Conservation (phyloP, 1,140 invertebrate genomes). For the Pectinophora gossypiella region DNA sequence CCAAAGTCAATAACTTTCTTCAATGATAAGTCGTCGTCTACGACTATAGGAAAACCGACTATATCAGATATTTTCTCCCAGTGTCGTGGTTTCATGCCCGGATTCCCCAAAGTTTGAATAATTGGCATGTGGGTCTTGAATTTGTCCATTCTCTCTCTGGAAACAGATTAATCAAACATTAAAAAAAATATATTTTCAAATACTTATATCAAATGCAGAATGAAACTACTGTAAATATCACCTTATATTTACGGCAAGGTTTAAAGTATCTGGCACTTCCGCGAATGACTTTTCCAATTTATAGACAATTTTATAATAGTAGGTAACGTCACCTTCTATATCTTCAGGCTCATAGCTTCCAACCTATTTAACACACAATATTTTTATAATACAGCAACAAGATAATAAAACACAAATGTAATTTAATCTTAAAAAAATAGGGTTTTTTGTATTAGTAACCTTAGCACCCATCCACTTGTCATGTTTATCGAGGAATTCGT, state of each 20-base stretch:
- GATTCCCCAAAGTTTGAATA: conserved; percentile 94
- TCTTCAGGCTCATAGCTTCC: conserved; percentile 91
- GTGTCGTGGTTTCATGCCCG: conserved; percentile 93
- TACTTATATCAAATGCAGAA: neutral
- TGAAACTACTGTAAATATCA: conserved; percentile 27
- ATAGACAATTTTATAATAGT: conserved; percentile 87
- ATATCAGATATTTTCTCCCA: conserved; percentile 98
- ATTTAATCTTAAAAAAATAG: neutral
- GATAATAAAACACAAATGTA: neutral
- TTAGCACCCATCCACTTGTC: conserved; percentile 89
- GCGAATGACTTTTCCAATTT: conserved; percentile 93
- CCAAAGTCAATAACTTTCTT: conserved; percentile 96
- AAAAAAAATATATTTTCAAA: neutral
- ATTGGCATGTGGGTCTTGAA: conserved; percentile 95
- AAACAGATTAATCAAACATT: conserved; percentile 15
- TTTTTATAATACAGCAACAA: no score
- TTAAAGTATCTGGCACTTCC: conserved; percentile 80
- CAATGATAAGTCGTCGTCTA: conserved; percentile 89
- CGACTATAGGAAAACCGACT: conserved; percentile 93
- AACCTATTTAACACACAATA: conserved; percentile 69
- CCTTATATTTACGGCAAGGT: conserved; percentile 80
- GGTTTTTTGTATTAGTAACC: conserved; percentile 27
- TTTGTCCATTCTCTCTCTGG: conserved; percentile 86
- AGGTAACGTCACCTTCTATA: conserved; percentile 89
- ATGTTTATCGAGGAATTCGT: conserved; percentile 90